Evolutionary conservation across 1,140 invertebrate genomes (phyloP).

Genomic region (Eupristina koningsbergeri): DNA sequence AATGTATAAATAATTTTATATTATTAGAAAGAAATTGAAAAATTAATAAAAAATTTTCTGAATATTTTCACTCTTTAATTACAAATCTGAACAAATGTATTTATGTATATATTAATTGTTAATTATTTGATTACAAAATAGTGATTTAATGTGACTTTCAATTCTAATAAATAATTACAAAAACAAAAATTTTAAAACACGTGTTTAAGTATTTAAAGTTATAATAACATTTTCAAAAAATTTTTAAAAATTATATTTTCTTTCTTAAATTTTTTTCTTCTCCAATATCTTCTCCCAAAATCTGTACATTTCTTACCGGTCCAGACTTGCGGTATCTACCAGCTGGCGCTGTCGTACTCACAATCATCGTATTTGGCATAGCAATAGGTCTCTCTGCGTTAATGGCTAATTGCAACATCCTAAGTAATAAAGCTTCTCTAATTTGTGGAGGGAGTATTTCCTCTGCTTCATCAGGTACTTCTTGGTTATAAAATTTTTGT

Average conservation of each 20-base stretch:
- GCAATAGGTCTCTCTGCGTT: slow-evolving; percentile 76
- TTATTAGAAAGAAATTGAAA: too few species aligned
- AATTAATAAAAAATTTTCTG: too few species aligned
- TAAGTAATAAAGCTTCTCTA: slow-evolving; percentile 78
- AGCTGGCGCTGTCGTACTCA: slow-evolving; percentile 50
- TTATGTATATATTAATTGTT: neutral
- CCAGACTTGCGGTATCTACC: slow-evolving; percentile 66
- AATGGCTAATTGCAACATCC: slow-evolving; percentile 81
- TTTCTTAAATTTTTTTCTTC: slow-evolving; percentile 64
- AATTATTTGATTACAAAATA: slow-evolving; percentile 14
- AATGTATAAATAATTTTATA: neutral
- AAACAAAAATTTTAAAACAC: neutral
- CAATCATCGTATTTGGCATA: slow-evolving; percentile 57
- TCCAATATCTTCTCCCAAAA: slow-evolving; percentile 63
- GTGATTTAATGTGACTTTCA: slow-evolving; percentile 15
- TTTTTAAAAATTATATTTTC: slow-evolving; percentile 60
- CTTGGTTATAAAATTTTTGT: slow-evolving; percentile 67
- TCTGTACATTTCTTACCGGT: slow-evolving; percentile 68
- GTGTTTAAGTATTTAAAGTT: neutral
- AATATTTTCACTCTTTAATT: slow-evolving; percentile 10
- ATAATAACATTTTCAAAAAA: neutral
- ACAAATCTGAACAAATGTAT: neutral
- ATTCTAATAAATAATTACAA: slow-evolving; percentile 42
- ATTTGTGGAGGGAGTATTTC: slow-evolving; percentile 79
- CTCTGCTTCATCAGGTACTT: slow-evolving; percentile 64